Evolutionary conservation across 2,797 vertebrate species (phyloP).

Genomic region (Onychomys torridus): DNA sequence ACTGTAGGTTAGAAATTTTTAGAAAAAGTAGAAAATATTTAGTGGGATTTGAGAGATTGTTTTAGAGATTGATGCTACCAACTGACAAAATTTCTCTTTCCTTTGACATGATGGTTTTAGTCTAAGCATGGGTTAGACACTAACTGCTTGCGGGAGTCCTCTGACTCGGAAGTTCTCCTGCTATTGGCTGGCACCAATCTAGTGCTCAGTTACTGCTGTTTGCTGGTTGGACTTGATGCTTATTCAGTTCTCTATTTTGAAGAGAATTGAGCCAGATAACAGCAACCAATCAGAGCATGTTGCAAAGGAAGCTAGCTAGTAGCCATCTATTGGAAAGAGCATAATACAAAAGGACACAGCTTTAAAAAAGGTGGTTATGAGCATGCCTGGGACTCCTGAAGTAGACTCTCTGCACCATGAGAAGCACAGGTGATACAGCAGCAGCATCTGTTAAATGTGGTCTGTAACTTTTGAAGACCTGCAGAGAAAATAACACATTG

Average conservation of each 20-base stretch:
- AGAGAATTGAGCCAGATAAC: not conserved
- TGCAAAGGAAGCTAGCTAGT: not conserved
- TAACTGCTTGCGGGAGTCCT: not conserved
- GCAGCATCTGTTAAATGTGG: not conserved
- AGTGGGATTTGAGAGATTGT: conserved; percentile 6
- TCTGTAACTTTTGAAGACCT: not conserved
- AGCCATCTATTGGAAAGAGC: not conserved
- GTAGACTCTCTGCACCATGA: not conserved
- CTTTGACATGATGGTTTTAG: conserved; percentile 36
- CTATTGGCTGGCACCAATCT: not conserved
- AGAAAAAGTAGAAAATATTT: conserved; percentile 33
- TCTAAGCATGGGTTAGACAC: not conserved
- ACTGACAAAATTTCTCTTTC: not conserved
- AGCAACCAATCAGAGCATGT: not conserved
- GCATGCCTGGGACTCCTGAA: not conserved
- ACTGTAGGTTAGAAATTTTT: not conserved
- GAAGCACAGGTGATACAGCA: not conserved
- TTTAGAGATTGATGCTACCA: conserved; percentile 26
- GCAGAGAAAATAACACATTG: not conserved
- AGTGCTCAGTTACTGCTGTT: not conserved
- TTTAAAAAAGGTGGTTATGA: not conserved
- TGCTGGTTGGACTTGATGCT: not conserved
- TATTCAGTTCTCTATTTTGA: not conserved
- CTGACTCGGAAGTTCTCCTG: not conserved
- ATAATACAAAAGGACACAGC: not conserved